Evolutionary conservation across 2,113 vertebrate genomes (phyloP).

Genomic region (Oreotrochilus melanogaster): DNA sequence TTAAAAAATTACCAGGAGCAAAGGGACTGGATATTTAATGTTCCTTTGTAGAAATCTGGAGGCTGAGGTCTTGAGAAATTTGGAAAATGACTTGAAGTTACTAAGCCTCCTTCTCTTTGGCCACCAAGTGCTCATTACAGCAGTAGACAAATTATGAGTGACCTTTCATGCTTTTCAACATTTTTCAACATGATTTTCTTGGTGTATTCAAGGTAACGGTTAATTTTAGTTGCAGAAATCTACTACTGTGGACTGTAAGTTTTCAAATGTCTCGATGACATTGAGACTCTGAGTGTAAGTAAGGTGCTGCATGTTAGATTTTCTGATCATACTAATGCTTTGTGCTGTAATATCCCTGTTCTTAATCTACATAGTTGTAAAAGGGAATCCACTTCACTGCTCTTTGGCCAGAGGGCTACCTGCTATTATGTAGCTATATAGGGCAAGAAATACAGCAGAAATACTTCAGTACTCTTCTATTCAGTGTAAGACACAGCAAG

Average conservation of each 20-base stretch:
- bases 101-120: not conserved
- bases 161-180: not conserved
- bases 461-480: not conserved
- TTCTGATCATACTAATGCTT: not conserved
- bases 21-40: not conserved
- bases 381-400: not conserved
- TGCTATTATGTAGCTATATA: not conserved
- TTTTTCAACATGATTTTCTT: not conserved
- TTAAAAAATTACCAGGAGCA: not conserved
- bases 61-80: not conserved
- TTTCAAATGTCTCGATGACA: not conserved
- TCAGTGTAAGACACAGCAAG: not conserved
- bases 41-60: not conserved
- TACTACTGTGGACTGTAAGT: not conserved
- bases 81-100: not conserved
- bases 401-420: not conserved
- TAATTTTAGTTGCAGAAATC: not conserved
- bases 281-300: not conserved
- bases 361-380: not conserved
- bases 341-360: not conserved
- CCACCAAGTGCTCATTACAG: not conserved
- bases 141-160: not conserved
- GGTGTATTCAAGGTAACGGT: not conserved
- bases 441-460: not conserved
- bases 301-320: not conserved